Conservation (phyloP, 2,113 vertebrate genomes). For the Willisornis vidua region DNA sequence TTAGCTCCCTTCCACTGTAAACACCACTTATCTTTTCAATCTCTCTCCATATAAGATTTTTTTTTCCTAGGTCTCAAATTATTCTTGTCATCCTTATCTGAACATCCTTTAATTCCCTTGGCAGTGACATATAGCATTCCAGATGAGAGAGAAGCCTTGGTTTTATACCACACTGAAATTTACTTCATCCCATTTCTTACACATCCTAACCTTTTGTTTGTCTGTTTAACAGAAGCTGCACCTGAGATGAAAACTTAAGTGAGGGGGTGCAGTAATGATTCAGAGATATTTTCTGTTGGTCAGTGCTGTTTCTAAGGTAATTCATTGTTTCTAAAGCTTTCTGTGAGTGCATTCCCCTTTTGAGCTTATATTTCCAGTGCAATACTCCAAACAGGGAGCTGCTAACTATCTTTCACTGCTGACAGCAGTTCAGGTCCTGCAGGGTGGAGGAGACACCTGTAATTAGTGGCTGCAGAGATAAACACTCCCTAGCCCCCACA, state of each 20-base stretch:
- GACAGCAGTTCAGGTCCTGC: background rate
- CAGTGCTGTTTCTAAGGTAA: background rate
- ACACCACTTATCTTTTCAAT: slow-evolving; percentile 68
- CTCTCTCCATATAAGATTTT: slow-evolving; percentile 31
- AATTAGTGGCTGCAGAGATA: background rate
- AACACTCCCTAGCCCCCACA: background rate
- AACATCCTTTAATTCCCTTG: slow-evolving; percentile 69
- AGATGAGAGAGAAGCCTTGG: slow-evolving; percentile 52
- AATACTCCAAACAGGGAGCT: background rate
- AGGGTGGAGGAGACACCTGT: background rate
- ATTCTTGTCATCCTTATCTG: slow-evolving; percentile 68
- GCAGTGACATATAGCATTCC: slow-evolving; percentile 61
- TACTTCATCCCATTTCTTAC: slow-evolving; percentile 37
- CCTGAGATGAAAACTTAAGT: background rate
- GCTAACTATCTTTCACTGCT: background rate
- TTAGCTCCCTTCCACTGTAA: slow-evolving; percentile 51
- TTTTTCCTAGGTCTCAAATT: slow-evolving; percentile 53
- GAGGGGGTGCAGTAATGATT: background rate
- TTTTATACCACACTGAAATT: slow-evolving; percentile 44
- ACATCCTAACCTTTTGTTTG: slow-evolving; percentile 41
- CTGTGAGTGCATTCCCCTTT: background rate
- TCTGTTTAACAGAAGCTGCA: slow-evolving; percentile 8
- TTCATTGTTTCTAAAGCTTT: background rate
- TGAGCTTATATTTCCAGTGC: background rate
- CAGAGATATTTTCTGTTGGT: background rate